Evolutionary conservation across 64 coral and sea anemone genomes (phyloP).

Genomic region (Astreopora myriophthalma): DNA sequence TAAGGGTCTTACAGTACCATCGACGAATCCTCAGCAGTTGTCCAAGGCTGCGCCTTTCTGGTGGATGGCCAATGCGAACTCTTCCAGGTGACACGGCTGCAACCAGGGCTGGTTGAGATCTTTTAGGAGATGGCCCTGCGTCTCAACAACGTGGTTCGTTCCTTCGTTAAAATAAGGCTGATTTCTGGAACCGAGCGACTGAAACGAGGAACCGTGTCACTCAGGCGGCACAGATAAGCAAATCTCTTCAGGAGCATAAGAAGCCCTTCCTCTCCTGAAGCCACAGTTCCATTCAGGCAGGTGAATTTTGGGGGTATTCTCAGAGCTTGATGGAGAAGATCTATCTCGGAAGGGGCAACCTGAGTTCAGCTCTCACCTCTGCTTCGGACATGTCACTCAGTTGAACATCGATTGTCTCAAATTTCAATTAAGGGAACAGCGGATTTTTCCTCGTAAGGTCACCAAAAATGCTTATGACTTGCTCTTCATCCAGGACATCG

Average conservation of each 20-base stretch:
- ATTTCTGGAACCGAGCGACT: too few relatives aligned
- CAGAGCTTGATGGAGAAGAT: slow-evolving; percentile 4
- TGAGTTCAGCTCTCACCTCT: slow-evolving; percentile 20
- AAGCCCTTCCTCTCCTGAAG: not conserved
- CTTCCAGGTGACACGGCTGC: too few relatives aligned
- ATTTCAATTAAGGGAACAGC: not conserved
- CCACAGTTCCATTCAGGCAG: slow-evolving; percentile 32
- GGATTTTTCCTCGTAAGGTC: not conserved
- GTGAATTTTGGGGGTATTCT: slow-evolving; percentile 31
- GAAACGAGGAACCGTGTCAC: not conserved
- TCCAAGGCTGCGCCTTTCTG: too few relatives aligned
- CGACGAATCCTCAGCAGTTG: too few relatives aligned
- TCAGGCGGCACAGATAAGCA: not conserved
- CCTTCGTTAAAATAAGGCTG: too few relatives aligned
- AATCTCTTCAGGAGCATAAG: not conserved
- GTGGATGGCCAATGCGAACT: too few relatives aligned
- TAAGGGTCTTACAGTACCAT: too few relatives aligned
- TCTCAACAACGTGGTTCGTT: too few relatives aligned
- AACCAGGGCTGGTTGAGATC: too few relatives aligned
- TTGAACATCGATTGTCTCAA: not conserved
- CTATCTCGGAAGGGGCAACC: slow-evolving; percentile 17
- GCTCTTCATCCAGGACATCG: not conserved
- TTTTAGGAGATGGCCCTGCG: too few relatives aligned
- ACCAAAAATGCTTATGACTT: too few relatives aligned
- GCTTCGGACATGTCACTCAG: slow-evolving; percentile 24